A percentile compares a stretch with the other conserved stretches of the same genome.
phyloP scores from a whole-genome alignment of 2,888 invertebrate species.

The Heliconius erato region DNA sequence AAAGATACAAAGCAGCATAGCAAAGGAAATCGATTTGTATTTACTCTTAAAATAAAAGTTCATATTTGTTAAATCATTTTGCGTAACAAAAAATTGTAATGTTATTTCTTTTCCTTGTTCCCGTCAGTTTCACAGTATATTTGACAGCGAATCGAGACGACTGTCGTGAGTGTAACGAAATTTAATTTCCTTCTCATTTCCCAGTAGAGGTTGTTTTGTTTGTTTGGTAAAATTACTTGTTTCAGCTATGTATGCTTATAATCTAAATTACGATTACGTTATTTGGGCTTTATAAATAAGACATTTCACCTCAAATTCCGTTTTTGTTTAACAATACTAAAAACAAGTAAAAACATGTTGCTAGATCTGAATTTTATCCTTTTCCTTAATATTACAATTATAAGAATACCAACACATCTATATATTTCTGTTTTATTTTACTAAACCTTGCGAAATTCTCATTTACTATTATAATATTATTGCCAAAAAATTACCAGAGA shows the following conservation, averaged over 20 bases:
- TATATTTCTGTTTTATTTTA: no score
- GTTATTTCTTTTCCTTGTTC: conserved; percentile 36
- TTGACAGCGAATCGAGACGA: conserved; percentile 35
- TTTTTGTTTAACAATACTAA: neutral
- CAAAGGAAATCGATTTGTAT: conserved; percentile 30
- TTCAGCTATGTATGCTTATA: neutral
- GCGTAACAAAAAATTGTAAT: conserved; percentile 14
- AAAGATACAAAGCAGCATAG: no score
- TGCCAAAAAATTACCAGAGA: no score
- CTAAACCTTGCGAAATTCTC: no score
- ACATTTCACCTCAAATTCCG: neutral
- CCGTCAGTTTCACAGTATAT: conserved; percentile 21
- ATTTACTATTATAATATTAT: no score
- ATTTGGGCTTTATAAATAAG: neutral
- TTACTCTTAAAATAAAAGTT: conserved; percentile 31
- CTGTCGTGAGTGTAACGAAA: conserved; percentile 57
- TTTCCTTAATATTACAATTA: no score
- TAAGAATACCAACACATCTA: no score
- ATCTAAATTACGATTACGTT: neutral
- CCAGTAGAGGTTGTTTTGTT: conserved; percentile 58
- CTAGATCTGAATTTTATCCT: no score
- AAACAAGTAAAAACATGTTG: no score
- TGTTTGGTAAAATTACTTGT: conserved; percentile 21
- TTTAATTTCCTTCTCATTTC: conserved; percentile 74
- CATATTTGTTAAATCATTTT: conserved; percentile 22